Base-by-base conservation (phyloP, 2,797 vertebrate genomes). In the Sternotherus odoratus region DNA sequence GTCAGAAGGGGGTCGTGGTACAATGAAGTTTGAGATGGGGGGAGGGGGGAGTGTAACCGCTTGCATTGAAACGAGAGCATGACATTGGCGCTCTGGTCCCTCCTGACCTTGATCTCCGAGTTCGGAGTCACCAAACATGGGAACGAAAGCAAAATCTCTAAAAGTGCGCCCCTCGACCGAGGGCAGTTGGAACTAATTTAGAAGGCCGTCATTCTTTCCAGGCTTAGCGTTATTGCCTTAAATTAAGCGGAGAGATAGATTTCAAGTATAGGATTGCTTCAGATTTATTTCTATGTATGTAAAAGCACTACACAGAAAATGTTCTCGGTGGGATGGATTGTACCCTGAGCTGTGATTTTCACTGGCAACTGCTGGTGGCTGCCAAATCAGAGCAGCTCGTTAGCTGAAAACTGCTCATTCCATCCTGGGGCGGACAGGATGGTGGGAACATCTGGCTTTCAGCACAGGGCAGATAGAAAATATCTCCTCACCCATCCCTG, bases 161-260 rank as follows among this genome's bases (percentile, higher is more conserved):
- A 43, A 53, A 86, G 80, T 21, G 66, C 60, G 10, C 11, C 72
- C n/a, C 24, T 82, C 43, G 26, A 56, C 82, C 77, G 2, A 79
- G 74, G 78, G 88, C 95, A 90, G 82, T 87, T 90, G 94, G 93
- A 89, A 94, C 48, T 50, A 48, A 83, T 87, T 95, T 87, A 63
- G 79, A 39, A 88, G 60, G 3, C 7, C 1, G 0, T 77, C 80
- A 72, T 89, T 88, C 85, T 85, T 91, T 87, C 85, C 91, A 53
- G 43, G 81, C 49, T 26, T 60, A 84, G 82, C 36, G 86, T 74
- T 53, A 75, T 10, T 39, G 88, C 94, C 90, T 93, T 91, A 53
- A 60, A 43, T 24, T 63, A 56, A 6, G 8, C 0, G 7, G 11
- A 46, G 48, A 1, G 30, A 82, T 75, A 83, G 5, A 54, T 82